Evolutionary conservation across 2,888 invertebrate species (phyloP).

Genomic region (Agriopis aurantiaria): DNA sequence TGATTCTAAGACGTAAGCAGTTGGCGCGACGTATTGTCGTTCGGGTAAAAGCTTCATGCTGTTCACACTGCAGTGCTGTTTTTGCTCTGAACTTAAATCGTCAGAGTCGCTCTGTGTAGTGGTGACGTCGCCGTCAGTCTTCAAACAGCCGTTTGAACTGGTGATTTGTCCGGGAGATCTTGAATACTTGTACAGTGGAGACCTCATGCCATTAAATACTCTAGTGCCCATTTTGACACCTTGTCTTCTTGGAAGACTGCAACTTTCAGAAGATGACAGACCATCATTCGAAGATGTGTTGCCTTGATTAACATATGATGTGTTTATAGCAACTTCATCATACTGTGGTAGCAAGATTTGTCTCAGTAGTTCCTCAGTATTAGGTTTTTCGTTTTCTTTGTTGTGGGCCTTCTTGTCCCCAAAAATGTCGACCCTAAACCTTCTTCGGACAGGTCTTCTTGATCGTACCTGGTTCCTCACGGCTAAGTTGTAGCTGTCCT

Average conservation of each 20-base stretch:
- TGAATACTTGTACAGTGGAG: constrained; percentile 62
- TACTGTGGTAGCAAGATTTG: constrained; percentile 72
- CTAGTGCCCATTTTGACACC: constrained; percentile 92
- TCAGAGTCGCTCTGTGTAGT: constrained; percentile 82
- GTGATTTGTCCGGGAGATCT: constrained; percentile 58
- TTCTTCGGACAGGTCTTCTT: constrained; percentile 80
- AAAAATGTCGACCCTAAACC: constrained; percentile 82
- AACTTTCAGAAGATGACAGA: constrained; percentile 80
- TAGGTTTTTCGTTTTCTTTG: constrained; percentile 90
- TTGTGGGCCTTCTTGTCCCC: constrained; percentile 86
- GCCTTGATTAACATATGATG: constrained; percentile 59
- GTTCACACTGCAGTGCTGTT: constrained; percentile 81
- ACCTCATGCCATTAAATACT: constrained; percentile 85
- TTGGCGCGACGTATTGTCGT: constrained; percentile 75
- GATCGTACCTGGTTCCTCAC: constrained; percentile 76
- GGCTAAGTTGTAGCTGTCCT: constrained; percentile 83
- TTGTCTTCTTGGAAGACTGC: constrained; percentile 84
- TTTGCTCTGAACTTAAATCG: constrained; percentile 77
- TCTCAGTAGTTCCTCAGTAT: constrained; percentile 74
- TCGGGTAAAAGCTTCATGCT: constrained; percentile 82
- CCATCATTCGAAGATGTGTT: constrained; percentile 77
- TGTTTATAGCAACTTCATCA: constrained; percentile 62
- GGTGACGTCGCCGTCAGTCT: constrained; percentile 73
- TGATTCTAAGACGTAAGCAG: constrained; percentile 83
- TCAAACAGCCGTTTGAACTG: constrained; percentile 60